A percentile compares a stretch with the other conserved stretches of the same genome.
Conservation (phyloP, 2,113 vertebrate species). For the Hippocampus comes region DNA sequence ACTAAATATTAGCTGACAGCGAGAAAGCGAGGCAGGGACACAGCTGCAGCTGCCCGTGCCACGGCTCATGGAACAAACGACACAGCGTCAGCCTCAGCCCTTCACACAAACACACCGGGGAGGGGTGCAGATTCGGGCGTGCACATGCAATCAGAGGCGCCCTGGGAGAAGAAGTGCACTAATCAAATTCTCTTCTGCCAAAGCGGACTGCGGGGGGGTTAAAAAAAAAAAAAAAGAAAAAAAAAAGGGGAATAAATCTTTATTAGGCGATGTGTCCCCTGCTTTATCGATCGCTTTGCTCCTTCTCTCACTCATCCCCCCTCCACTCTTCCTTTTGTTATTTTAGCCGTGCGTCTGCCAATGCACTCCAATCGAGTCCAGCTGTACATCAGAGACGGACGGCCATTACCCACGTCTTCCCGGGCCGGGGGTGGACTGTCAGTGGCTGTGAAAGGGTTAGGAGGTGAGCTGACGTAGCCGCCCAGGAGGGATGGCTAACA, state of each 20-base stretch:
- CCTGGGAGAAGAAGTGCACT: slow-evolving; percentile 67
- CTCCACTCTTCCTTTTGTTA: slow-evolving; percentile 68
- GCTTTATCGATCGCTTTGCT: slow-evolving; percentile 70
- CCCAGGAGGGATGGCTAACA: slow-evolving; percentile 59
- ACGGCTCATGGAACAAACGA: slow-evolving; percentile 66
- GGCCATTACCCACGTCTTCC: slow-evolving; percentile 69
- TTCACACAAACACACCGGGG: slow-evolving; percentile 40
- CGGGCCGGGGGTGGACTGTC: slow-evolving; percentile 54
- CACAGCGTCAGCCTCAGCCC: slow-evolving; percentile 63
- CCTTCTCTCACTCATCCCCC: slow-evolving; percentile 53
- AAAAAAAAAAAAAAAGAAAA: slow-evolving; percentile 27
- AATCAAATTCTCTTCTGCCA: slow-evolving; percentile 67
- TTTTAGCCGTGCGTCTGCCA: slow-evolving; percentile 72
- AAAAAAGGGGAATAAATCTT: slow-evolving; percentile 70
- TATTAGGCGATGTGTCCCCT: slow-evolving; percentile 74
- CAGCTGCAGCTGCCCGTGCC: slow-evolving; percentile 69
- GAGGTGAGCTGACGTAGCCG: slow-evolving; percentile 57
- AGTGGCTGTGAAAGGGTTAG: slow-evolving; percentile 49
- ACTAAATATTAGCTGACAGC: slow-evolving; percentile 82
- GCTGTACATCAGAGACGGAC: slow-evolving; percentile 70
- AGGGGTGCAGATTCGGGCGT: slow-evolving; percentile 36
- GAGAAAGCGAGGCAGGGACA: slow-evolving; percentile 64
- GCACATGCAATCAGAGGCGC: slow-evolving; percentile 54
- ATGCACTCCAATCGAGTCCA: slow-evolving; percentile 68
- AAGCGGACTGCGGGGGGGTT: slow-evolving; percentile 44